Base-by-base conservation (phyloP, 2,797 vertebrate genomes). In the Peromyscus attwateri region DNA sequence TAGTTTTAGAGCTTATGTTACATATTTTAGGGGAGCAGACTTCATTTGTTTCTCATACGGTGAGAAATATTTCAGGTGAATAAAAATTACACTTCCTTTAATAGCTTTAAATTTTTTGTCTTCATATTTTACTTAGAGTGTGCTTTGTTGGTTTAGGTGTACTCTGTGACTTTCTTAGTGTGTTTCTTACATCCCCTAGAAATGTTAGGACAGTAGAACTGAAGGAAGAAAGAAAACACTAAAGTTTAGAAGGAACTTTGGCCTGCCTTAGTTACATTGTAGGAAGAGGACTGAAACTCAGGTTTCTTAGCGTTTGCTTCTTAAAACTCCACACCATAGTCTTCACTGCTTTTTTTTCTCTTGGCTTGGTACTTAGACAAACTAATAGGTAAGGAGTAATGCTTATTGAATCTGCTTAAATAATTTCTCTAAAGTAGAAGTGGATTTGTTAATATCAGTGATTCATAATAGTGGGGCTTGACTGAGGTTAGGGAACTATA, bases 71-170 rank as follows among this genome's bases (percentile, higher is more conserved):
- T 76, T 93, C 55, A 85, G 68, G 29, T 87, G 49, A 87, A 55
- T 95, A 68, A 2, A 88, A 27, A 40, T 82, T 87, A 57, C 3
- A 31, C 81, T 95, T 90, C 77, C 46, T 83, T 12, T 11, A 83
- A 1, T 81, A 23, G 55, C 85, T 92, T 93, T 91, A 29, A 88
- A 7, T 79, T 70, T 68, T 49, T 88, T 73, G 14, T 55, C 14
- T 73, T 90, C 60, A 31, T 68, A 29, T 93, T 76, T 11, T 60
- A 75, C n/a, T 73, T 57, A 29, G 25, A 84, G 31, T 64, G 31
- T 87, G 6, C 49, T 93, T 70, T 89, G 21, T 87, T 87, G 31
- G 79, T 95, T 93, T 66, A 93, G 90, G 75, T 84, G 10, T 88
- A 34, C 84, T 19, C 29, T 49, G 0, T 60, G 27, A 52, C 57